phyloP scores from a whole-genome alignment of 2,888 invertebrate species.

The Crepidodera aurea region DNA sequence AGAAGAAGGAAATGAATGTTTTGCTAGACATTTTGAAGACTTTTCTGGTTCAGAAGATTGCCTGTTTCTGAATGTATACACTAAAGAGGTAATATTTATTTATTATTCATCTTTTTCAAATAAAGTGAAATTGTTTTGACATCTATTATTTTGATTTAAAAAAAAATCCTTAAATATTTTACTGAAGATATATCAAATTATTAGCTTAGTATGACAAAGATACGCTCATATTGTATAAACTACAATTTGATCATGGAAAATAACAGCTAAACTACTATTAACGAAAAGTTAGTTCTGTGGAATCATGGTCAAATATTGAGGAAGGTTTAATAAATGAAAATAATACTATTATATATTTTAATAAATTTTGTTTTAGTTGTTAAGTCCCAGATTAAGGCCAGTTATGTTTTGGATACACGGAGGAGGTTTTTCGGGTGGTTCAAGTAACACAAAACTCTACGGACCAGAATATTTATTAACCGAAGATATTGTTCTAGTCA shows the following conservation, averaged over 20 bases:
- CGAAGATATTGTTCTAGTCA: slow-evolving; percentile 62
- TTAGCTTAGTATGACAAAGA: too few relatives aligned
- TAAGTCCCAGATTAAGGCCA: slow-evolving; percentile 38
- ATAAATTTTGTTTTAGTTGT: slow-evolving; percentile 26
- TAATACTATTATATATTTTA: too few relatives aligned
- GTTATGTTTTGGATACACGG: slow-evolving; percentile 65
- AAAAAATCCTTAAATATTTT: too few relatives aligned
- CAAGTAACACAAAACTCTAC: slow-evolving; percentile 53
- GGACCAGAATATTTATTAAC: slow-evolving; percentile 63
- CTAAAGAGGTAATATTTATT: slow-evolving; percentile 33
- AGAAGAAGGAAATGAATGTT: slow-evolving; percentile 46
- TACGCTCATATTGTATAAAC: too few relatives aligned
- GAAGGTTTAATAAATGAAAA: too few relatives aligned
- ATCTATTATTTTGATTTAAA: too few relatives aligned
- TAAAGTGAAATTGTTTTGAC: background rate
- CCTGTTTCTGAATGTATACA: slow-evolving; percentile 31
- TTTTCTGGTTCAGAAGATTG: slow-evolving; percentile 36
- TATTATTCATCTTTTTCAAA: background rate
- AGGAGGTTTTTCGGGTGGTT: slow-evolving; percentile 62
- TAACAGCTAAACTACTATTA: too few relatives aligned
- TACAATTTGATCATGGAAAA: too few relatives aligned
- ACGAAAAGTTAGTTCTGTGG: too few relatives aligned
- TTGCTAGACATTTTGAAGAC: slow-evolving; percentile 35
- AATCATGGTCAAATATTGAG: too few relatives aligned
- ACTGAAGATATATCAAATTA: too few relatives aligned